Base-by-base conservation (phyloP, 2,113 vertebrate species). In the Zingel zingel region DNA sequence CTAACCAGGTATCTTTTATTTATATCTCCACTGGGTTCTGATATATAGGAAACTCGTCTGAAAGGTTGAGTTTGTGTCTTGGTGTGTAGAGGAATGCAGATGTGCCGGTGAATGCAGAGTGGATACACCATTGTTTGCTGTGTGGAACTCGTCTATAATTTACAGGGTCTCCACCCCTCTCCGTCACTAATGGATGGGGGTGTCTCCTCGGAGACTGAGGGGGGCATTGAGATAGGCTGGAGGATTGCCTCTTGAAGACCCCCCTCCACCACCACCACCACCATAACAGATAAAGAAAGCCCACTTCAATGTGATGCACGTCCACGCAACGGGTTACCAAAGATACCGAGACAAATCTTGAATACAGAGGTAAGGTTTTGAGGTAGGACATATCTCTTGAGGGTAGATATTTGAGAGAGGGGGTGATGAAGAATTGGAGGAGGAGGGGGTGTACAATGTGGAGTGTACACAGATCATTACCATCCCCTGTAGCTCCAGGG, bases 131-230 rank as follows among this genome's bases (percentile, higher is more conserved):
- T 94, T 94, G 93, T 94, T 93, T 86, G 67, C 77, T 54, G 66
- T 86, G 82, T 78, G 78, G 84, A 86, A 81, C 83, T 93, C 86
- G 75, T 95, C 86, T 92, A 94, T 94, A 95, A 94, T 94, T 94
- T 91, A 95, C 89, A 76, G 85, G 77, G 72, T 92, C 88, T 91
- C 88, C 90, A 82, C 89, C 89, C 89, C 88, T 88, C 81, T 81
- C 87, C 6, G 80, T 90, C 86, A 69, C 89, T 94, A 94, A 94
- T 92, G 85, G 92, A 91, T 91, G 82, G 83, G 83, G 89, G 89
- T 83, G 82, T 91, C 88, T 88, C 68, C 78, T 75, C 25, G 5
- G 59, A 87, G 84, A 87, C 77, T 65, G 79, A 79, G 72, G 84
- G 48, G 78, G 84, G 43, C 9, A 7, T 78, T 56, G 78, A 89